Conservation (phyloP, 2,113 vertebrate species). For the Aythya baeri region DNA sequence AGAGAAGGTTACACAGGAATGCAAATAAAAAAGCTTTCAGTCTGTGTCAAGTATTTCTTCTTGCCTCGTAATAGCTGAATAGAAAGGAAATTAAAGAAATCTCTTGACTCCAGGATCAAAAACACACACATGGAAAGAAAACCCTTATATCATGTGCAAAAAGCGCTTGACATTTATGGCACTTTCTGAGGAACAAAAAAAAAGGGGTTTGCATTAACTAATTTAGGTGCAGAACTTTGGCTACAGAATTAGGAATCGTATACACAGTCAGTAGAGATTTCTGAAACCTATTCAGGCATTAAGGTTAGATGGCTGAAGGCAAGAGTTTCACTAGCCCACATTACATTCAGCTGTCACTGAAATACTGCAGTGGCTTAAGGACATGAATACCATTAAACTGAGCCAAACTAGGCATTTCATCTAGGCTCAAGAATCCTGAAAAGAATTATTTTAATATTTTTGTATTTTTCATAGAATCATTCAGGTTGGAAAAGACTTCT, state of each 20-base stretch:
- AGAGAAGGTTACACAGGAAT: conserved; percentile 51
- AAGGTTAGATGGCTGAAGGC: background rate
- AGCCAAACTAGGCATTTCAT: background rate
- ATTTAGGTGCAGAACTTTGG: background rate
- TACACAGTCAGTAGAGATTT: background rate
- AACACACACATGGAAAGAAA: background rate
- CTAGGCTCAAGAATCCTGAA: background rate
- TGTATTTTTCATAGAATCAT: background rate
- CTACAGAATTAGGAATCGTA: background rate
- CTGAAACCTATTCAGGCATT: background rate
- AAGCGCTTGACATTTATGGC: background rate
- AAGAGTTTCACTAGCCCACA: rapidly evolving
- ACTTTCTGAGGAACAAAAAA: background rate
- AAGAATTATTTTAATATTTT: background rate
- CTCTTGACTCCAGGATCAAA: conserved; percentile 26
- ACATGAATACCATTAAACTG: background rate
- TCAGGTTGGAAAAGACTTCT: too few species aligned
- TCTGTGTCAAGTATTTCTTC: conserved; percentile 27
- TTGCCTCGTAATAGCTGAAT: conserved; percentile 27
- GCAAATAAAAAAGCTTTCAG: conserved; percentile 43
- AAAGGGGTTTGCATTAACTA: background rate
- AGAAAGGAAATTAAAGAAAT: conserved; percentile 43
- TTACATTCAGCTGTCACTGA: background rate
- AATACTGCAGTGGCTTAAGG: background rate
- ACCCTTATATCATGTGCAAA: background rate